phyloP scores from a whole-genome alignment of 2,113 vertebrate genomes.

The Danionella cerebrum region DNA sequence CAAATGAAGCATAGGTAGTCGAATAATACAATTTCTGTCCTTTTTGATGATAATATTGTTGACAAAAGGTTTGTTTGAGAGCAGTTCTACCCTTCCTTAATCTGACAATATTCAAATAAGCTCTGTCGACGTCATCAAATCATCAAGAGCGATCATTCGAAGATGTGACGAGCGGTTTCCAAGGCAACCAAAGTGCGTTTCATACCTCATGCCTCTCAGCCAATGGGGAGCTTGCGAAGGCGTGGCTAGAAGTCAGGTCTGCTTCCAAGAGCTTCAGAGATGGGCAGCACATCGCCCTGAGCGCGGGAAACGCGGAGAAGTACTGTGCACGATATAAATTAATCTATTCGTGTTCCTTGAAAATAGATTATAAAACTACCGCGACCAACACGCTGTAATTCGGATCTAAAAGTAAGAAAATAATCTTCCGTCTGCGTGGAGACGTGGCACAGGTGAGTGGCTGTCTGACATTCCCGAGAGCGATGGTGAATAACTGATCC shows the following conservation, averaged over 20 bases:
- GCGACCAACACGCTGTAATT: neutral
- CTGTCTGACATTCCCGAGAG: too few relatives aligned
- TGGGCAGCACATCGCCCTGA: too few relatives aligned
- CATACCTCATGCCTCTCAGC: neutral
- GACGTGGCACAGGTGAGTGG: constrained; percentile 10
- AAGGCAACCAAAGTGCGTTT: constrained; percentile 7
- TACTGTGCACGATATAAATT: too few relatives aligned
- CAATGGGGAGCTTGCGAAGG: neutral
- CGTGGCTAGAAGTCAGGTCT: neutral
- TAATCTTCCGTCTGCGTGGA: neutral
- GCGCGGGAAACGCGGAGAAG: too few relatives aligned
- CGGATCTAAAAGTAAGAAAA: neutral
- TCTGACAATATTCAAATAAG: neutral
- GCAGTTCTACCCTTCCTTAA: too few relatives aligned
- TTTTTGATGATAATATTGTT: too few relatives aligned
- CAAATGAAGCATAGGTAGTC: too few relatives aligned
- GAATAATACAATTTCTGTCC: too few relatives aligned
- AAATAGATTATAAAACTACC: neutral
- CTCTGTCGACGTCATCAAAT: neutral
- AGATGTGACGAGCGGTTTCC: neutral
- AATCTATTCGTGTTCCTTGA: neutral
- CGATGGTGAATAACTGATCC: too few relatives aligned
- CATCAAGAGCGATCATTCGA: neutral
- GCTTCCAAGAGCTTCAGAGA: neutral
- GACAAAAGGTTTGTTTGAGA: too few relatives aligned